A percentile compares a stretch with the other conserved stretches of the same genome.
Evolutionary conservation across 2,888 invertebrate species (phyloP).

Genomic region (Chironomus riparius): DNA sequence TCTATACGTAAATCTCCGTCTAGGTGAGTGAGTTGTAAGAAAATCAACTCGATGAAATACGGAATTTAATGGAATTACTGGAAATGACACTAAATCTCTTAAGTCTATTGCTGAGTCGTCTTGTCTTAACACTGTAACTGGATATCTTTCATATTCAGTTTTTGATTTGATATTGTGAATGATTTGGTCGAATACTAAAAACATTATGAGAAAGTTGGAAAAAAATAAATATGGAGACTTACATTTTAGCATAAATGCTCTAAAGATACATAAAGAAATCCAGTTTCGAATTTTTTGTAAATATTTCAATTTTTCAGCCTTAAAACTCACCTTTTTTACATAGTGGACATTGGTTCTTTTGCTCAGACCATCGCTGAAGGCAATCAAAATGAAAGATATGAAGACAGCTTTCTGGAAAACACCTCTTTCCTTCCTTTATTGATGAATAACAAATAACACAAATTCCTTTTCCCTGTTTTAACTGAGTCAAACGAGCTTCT

Average conservation of each 20-base stretch:
- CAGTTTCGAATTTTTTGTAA: not conserved
- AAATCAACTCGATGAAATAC: conserved; percentile 19
- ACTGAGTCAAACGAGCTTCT: not conserved
- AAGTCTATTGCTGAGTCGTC: conserved; percentile 6
- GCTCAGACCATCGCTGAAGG: conserved; percentile 83
- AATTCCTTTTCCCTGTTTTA: not conserved
- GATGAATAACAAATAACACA: conserved; percentile 17
- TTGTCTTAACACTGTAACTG: not conserved
- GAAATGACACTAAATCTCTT: conserved; percentile 4
- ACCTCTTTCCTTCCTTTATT: not conserved
- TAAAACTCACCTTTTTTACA: conserved; percentile 14
- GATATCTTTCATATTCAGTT: conserved; percentile 8
- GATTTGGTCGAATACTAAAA: conserved; percentile 6
- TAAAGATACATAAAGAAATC: not conserved
- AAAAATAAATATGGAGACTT: not conserved
- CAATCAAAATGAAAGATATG: conserved; percentile 94
- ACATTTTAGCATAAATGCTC: not conserved
- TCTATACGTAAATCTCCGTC: conserved; percentile 15
- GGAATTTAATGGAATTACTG: conserved; percentile 3
- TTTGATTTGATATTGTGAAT: conserved; percentile 11
- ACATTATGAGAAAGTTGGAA: not conserved
- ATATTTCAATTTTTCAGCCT: no score
- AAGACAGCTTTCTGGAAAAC: conserved; percentile 35
- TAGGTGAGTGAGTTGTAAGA: not conserved
- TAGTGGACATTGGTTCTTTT: conserved; percentile 16